Percentiles rank a stretch among this genome's conserved stretches.
These are phyloP conservation scores for Lysandra bellargus DNA, from an alignment of 2,888 invertebrate genomes.

Conservation along the genomic window DNA sequence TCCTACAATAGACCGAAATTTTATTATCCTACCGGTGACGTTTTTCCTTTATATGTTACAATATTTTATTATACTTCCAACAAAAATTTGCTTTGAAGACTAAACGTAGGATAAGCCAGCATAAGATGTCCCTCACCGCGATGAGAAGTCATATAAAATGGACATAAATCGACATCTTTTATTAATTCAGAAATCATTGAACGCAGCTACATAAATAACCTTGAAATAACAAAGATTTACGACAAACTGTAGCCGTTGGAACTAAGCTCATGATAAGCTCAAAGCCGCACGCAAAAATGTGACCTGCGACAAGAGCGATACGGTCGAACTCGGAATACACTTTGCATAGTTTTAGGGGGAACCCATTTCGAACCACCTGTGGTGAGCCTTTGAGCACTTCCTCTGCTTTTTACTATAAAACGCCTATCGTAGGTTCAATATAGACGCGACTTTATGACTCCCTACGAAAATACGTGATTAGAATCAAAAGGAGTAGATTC, in stretches of 20 bases:
- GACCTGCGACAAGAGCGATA: background rate
- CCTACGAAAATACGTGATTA: slow-evolving; percentile 31
- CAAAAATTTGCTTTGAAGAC: background rate
- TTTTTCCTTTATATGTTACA: background rate
- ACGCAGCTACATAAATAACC: slow-evolving; percentile 22
- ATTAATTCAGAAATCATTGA: slow-evolving; percentile 18
- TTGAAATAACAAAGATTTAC: slow-evolving; percentile 33
- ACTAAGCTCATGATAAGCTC: slow-evolving; percentile 29
- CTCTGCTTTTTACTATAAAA: slow-evolving; percentile 38
- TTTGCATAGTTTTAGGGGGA: slow-evolving; percentile 28
- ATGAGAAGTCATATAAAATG: background rate
- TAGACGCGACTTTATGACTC: slow-evolving; percentile 37
- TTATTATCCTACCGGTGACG: background rate
- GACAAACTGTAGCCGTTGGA: slow-evolving; percentile 33
- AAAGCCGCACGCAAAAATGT: background rate
- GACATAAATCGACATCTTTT: slow-evolving; percentile 10
- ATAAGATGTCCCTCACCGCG: background rate
- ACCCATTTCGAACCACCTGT: slow-evolving; percentile 33
- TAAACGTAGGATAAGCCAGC: background rate
- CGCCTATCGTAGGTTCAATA: slow-evolving; percentile 36
- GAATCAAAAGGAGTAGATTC: slow-evolving; percentile 30
- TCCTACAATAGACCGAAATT: background rate
- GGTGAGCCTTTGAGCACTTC: slow-evolving; percentile 38
- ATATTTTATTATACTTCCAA: slow-evolving; percentile 7
- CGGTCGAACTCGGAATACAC: background rate